phyloP scores from a whole-genome alignment of 2,797 vertebrate species.

The Myoxocephalus aenaeus region DNA sequence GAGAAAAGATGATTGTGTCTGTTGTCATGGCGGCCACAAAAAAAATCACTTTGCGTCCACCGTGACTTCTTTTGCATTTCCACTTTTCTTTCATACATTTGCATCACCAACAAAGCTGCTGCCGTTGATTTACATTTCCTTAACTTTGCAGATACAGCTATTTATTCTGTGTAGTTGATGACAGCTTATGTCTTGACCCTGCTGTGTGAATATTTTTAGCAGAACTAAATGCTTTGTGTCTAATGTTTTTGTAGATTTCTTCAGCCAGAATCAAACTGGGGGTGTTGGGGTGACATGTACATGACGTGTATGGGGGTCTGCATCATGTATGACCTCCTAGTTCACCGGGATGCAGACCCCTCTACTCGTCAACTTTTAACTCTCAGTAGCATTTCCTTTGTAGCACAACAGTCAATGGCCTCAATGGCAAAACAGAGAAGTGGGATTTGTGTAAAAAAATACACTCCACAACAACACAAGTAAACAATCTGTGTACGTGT shows the following conservation, averaged over 20 bases:
- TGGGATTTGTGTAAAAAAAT: not conserved
- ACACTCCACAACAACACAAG: not conserved
- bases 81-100: not conserved
- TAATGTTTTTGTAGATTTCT: too few species aligned
- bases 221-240: not conserved
- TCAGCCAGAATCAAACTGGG: too few species aligned
- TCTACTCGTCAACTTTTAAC: not conserved
- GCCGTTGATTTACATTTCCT: not conserved
- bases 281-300: not conserved
- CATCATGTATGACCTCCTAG: too few species aligned
- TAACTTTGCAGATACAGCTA: not conserved
- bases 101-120: not conserved
- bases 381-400: not conserved
- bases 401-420: not conserved
- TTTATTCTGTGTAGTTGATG: not conserved
- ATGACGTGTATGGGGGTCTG: too few species aligned
- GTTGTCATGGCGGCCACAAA: not conserved
- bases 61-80: not conserved
- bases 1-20: constrained; percentile 4
- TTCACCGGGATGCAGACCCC: not conserved
- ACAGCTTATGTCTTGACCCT: too few species aligned
- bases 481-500: not conserved
- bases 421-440: not conserved
- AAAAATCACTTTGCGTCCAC: not conserved
- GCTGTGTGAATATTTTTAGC: not conserved